phyloP scores from a whole-genome alignment of 2,888 invertebrate species.

The Seira sanloemensis region DNA sequence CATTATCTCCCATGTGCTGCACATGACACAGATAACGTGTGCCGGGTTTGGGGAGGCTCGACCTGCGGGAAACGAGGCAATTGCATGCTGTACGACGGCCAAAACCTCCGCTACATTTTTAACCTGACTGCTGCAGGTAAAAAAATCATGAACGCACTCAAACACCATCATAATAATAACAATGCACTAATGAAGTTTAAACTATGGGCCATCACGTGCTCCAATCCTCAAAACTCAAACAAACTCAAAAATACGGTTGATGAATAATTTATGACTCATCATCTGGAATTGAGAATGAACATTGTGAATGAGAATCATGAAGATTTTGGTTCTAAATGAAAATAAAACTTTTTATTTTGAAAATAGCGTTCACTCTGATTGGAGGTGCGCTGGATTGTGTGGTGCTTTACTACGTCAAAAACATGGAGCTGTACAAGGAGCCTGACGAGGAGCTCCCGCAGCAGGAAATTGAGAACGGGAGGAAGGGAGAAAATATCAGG shows the following conservation, averaged over 20 bases:
- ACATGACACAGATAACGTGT: conserved; percentile 82
- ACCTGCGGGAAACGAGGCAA: conserved; percentile 83
- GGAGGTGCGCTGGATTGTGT: conserved; percentile 77
- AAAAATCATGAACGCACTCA: background rate
- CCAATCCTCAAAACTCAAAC: too few relatives aligned
- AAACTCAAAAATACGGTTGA: too few relatives aligned
- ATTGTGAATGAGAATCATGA: too few relatives aligned
- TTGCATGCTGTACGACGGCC: conserved; percentile 85
- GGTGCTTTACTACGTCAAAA: conserved; percentile 77
- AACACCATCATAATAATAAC: too few relatives aligned
- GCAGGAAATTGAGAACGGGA: background rate
- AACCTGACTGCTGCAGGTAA: conserved; percentile 82
- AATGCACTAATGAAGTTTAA: too few relatives aligned
- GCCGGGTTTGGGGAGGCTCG: conserved; percentile 82
- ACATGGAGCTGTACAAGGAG: conserved; percentile 76
- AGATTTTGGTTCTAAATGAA: too few relatives aligned
- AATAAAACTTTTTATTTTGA: conserved; percentile 34
- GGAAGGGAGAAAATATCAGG: background rate
- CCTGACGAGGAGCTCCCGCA: background rate
- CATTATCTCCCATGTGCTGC: too few relatives aligned
- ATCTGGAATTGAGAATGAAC: too few relatives aligned
- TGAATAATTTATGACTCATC: too few relatives aligned
- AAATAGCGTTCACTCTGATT: conserved; percentile 76
- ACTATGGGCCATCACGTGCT: too few relatives aligned
- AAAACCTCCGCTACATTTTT: conserved; percentile 80